Evolutionary conservation across 1,140 invertebrate species (phyloP).

Genomic region (Medauroidea extradentata): DNA sequence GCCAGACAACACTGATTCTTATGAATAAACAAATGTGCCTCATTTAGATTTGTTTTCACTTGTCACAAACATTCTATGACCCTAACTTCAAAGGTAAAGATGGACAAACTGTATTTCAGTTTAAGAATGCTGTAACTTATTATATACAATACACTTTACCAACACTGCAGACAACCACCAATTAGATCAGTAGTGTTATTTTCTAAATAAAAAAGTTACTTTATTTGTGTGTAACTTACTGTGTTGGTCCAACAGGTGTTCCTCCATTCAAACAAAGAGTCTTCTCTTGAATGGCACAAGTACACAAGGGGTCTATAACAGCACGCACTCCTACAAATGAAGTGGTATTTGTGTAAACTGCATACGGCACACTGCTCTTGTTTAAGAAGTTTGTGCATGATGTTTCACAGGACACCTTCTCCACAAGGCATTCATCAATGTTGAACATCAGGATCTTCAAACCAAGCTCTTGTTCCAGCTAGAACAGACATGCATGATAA

Average conservation of each 20-base stretch:
- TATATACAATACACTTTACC: too few species aligned
- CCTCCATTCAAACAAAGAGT: constrained; percentile 68
- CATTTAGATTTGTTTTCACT: too few species aligned
- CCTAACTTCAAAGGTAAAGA: too few species aligned
- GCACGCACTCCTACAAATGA: constrained; percentile 86
- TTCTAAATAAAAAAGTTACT: background rate
- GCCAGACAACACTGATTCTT: too few species aligned
- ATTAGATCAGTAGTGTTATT: too few species aligned
- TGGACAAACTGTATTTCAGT: too few species aligned
- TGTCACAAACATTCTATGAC: too few species aligned
- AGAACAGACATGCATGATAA: background rate
- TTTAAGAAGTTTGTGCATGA: constrained; percentile 64
- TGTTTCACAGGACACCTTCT: constrained; percentile 62
- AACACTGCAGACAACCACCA: too few species aligned
- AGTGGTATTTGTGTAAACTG: constrained; percentile 82
- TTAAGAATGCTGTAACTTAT: too few species aligned
- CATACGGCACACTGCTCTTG: constrained; percentile 64
- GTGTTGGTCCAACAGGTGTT: constrained; percentile 48
- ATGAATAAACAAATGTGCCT: too few species aligned
- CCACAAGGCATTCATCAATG: constrained; percentile 81
- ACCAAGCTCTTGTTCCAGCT: constrained; percentile 65
- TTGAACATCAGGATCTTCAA: constrained; percentile 75
- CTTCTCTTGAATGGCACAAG: constrained; percentile 51
- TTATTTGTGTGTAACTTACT: constrained; percentile 44
- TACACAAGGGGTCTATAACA: constrained; percentile 69